These are phyloP conservation scores for Sinotaia quadrata DNA, from an alignment of 2,888 invertebrate species.

Conservation along the genomic window DNA sequence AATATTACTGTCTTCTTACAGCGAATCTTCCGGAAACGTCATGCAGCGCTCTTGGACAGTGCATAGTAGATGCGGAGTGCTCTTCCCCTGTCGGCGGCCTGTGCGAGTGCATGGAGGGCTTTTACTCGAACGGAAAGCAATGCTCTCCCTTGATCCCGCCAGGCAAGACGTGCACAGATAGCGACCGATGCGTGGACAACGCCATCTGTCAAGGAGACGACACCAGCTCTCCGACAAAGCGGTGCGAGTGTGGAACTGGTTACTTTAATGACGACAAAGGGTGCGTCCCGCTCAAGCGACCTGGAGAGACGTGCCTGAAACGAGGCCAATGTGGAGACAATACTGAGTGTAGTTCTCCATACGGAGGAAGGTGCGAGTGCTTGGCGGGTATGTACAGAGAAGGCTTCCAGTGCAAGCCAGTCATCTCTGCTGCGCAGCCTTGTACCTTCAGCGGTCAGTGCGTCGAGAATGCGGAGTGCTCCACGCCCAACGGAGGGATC, in stretches of 20 bases:
- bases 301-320: slow-evolving; percentile 22
- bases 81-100: slow-evolving; percentile 33
- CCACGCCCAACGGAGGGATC: slow-evolving; percentile 7
- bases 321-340: slow-evolving; percentile 23
- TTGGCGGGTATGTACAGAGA: slow-evolving; percentile 23
- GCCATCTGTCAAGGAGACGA: slow-evolving; percentile 27
- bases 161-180: slow-evolving; percentile 22
- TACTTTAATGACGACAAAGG: slow-evolving; percentile 27
- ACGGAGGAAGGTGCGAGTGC: slow-evolving; percentile 17
- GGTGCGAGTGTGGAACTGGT: slow-evolving; percentile 22
- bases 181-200: slow-evolving; percentile 27
- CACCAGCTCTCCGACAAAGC: slow-evolving; percentile 14
- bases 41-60: slow-evolving; percentile 17
- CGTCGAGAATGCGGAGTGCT: slow-evolving; percentile 26
- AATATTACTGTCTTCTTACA: no score
- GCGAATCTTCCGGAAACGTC: slow-evolving; percentile 12
- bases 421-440: slow-evolving; percentile 19
- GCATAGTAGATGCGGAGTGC: slow-evolving; percentile 31
- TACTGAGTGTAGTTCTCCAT: slow-evolving; percentile 18
- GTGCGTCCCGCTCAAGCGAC: slow-evolving; percentile 10
- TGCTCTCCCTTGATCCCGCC: slow-evolving; percentile 23
- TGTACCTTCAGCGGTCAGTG: slow-evolving; percentile 31
- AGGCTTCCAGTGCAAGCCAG: slow-evolving; percentile 21
- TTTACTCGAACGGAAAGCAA: slow-evolving; percentile 16
- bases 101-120: slow-evolving; percentile 29